Evolutionary conservation across 2,888 invertebrate genomes (phyloP), one percentile per base, ranked within the genome.

Genomic region (Mythimna loreyi): DNA sequence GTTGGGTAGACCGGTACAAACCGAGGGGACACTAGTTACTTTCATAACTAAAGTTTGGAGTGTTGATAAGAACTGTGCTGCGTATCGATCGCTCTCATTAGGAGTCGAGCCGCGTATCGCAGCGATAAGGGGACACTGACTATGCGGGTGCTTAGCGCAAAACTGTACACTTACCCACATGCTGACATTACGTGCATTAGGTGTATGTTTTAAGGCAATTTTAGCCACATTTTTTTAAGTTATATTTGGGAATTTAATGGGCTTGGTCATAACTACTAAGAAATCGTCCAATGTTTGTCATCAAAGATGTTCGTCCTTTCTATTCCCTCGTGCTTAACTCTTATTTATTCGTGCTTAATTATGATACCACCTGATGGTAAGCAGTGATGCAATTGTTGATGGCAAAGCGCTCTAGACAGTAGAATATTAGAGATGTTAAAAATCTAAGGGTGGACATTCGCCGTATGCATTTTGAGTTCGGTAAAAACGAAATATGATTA

Each of bases 31-130:
- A 86, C 81, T 72, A 71, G 75, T 66, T 80, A 83, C 86, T 87
- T 86, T 92, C 92, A 92, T 92, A 92, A 92, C 89, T 88, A 86
- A 93, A 93, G 91, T 94, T 94, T 93, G 87, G 87, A 94, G 94
- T 94, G 93, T 88, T 90, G 95, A 95, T 95, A 95, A 94, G 87
- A 85, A 71, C 83, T 75, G 83, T 73, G 83, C 78, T 60, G 63
- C 67, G 84, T 89, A 90, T 89, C 87, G 90, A 89, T 92, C 94
- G 91, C 57, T 81, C 91, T 90, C 92, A 93, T 94, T 94, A 92
- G 85, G 85, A 94, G 92, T 92, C 93, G 86, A 80, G 71, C 75
- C 89, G 86, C 93, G 92, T 92, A 91, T 89, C 89, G 75, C 67
- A 2, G 59, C 66, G 84, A 84, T 84, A 84, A 84, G 75, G 63